Evolutionary conservation across 2,113 vertebrate species (phyloP).

Genomic region (Poicephalus gulielmi): DNA sequence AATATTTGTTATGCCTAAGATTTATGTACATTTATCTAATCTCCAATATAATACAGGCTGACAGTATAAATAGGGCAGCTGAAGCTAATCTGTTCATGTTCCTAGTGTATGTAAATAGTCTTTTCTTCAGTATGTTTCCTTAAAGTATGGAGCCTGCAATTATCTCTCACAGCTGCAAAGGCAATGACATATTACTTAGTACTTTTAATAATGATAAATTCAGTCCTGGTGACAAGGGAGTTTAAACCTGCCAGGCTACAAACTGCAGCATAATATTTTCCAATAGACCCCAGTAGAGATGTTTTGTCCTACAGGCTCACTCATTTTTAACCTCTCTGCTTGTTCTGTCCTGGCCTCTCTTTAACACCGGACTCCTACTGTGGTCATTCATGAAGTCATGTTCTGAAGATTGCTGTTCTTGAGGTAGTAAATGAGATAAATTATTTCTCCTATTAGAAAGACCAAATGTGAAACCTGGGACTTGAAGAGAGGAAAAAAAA

Average conservation of each 20-base stretch:
- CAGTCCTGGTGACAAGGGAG: constrained; percentile 45
- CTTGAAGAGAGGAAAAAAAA: not conserved
- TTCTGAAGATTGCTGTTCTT: constrained; percentile 6
- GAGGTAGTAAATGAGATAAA: not conserved
- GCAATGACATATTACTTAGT: constrained; percentile 67
- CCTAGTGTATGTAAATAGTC: constrained; percentile 65
- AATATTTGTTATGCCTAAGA: constrained; percentile 34
- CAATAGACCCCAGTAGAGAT: not conserved
- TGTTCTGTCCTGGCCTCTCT: not conserved
- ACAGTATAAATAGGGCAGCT: constrained; percentile 65
- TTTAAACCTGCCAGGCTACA: not conserved
- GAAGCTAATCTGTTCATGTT: constrained; percentile 61
- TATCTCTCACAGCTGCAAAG: constrained; percentile 54
- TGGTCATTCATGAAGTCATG: not conserved
- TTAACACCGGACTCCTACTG: not conserved
- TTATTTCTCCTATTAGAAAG: not conserved
- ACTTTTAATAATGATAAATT: constrained; percentile 65
- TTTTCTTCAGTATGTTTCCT: constrained; percentile 67
- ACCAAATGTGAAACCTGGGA: not conserved
- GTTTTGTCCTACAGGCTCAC: not conserved
- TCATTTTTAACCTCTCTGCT: not conserved
- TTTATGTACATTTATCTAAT: constrained; percentile 51
- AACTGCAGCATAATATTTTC: not conserved
- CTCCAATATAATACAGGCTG: constrained; percentile 64
- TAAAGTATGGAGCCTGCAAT: constrained; percentile 71